phyloP scores from a whole-genome alignment of 2,888 invertebrate species.

The Cephus pulcher region DNA sequence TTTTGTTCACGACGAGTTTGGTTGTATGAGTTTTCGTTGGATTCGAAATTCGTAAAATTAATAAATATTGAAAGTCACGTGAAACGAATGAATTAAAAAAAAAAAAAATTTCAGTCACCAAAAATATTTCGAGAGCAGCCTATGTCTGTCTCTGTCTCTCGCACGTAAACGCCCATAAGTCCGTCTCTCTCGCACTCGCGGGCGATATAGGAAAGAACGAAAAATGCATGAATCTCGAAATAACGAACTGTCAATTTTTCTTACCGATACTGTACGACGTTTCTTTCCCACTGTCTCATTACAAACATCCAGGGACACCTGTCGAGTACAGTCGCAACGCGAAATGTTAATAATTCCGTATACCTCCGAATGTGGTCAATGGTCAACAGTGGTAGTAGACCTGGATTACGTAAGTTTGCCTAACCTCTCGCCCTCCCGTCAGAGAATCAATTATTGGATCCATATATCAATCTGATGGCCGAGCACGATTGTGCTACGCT shows the following conservation, averaged over 20 bases:
- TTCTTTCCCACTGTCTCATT: constrained; percentile 16
- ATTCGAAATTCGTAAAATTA: neutral
- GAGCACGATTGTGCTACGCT: constrained; percentile 49
- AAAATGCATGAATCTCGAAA: neutral
- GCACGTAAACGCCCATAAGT: neutral
- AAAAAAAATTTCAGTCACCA: neutral
- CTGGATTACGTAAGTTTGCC: constrained; percentile 51
- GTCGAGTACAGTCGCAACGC: neutral
- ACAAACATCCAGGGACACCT: neutral
- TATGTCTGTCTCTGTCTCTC: neutral
- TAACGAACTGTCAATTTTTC: neutral
- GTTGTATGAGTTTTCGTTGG: neutral
- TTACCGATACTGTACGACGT: neutral
- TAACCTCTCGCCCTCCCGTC: constrained; percentile 44
- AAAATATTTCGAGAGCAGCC: neutral
- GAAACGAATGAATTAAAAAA: neutral
- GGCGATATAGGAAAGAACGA: neutral
- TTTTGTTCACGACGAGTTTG: neutral
- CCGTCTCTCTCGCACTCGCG: neutral
- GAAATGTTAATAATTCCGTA: neutral
- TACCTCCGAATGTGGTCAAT: neutral
- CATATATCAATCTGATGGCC: constrained; percentile 59
- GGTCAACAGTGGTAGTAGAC: constrained; percentile 25
- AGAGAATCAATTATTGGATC: constrained; percentile 60
- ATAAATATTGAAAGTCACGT: neutral